A percentile compares a stretch with the other conserved stretches of the same genome.
Evolutionary conservation across 2,888 invertebrate genomes (phyloP).

Genomic region (Sialis lutaria): DNA sequence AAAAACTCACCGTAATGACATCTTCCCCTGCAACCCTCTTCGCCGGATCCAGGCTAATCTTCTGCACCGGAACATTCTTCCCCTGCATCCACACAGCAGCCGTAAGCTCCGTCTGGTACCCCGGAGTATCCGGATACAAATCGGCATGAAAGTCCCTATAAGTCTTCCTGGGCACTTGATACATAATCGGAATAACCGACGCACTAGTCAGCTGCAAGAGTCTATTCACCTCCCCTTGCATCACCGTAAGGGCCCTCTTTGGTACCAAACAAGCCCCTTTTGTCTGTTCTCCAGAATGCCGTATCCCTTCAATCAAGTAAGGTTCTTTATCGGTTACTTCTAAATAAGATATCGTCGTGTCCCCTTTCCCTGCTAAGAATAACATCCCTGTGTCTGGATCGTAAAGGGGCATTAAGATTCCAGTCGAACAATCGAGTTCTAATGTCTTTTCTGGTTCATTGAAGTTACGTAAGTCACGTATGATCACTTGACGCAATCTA

Average conservation of each 20-base stretch:
- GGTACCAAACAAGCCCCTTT: conserved; percentile 87
- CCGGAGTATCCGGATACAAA: conserved; percentile 80
- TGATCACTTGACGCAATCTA: conserved; percentile 71
- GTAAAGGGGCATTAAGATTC: conserved; percentile 80
- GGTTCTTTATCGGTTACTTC: conserved; percentile 83
- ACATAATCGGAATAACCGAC: conserved; percentile 82
- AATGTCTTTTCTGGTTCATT: conserved; percentile 58
- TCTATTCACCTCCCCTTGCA: conserved; percentile 92
- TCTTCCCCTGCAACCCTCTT: conserved; percentile 45
- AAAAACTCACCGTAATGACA: conserved; percentile 36
- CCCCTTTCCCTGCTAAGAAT: conserved; percentile 88
- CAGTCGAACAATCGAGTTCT: conserved; percentile 73
- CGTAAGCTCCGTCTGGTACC: conserved; percentile 59
- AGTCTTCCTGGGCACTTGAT: conserved; percentile 68
- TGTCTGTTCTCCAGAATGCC: conserved; percentile 86
- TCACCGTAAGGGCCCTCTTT: conserved; percentile 83
- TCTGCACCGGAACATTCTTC: conserved; percentile 54
- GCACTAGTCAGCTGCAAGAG: conserved; percentile 73
- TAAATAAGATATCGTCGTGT: conserved; percentile 78
- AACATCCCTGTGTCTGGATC: conserved; percentile 92
- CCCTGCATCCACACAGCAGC: conserved; percentile 72
- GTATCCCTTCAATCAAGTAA: conserved; percentile 70
- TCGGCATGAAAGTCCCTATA: conserved; percentile 79
- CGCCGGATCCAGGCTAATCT: conserved; percentile 69
- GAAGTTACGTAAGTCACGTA: conserved; percentile 74